Percentiles rank a stretch among this genome's conserved stretches.
phyloP scores from a whole-genome alignment of 2,888 invertebrate genomes.

The Synanthedon andrenaeformis region DNA sequence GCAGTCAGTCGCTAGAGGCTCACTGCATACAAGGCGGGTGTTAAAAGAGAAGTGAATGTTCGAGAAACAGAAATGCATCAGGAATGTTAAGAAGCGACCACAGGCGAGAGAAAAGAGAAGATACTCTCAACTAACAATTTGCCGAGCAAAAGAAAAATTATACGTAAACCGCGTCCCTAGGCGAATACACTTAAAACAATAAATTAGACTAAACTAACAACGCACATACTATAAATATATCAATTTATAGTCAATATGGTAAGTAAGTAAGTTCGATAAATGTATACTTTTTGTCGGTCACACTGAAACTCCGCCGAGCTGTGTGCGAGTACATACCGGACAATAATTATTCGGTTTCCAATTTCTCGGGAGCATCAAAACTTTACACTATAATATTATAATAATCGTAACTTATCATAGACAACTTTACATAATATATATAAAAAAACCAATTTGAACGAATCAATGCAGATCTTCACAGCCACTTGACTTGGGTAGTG shows the following conservation, averaged over 20 bases:
- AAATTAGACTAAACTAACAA: constrained; percentile 64
- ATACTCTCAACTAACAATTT: constrained; percentile 31
- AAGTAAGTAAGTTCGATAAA: constrained; percentile 31
- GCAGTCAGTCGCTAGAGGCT: constrained; percentile 10
- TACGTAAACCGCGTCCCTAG: constrained; percentile 47
- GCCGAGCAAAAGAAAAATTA: constrained; percentile 33
- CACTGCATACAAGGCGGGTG: constrained; percentile 18
- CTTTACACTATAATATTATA: constrained; percentile 3
- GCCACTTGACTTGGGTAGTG: constrained; percentile 26
- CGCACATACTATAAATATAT: constrained; percentile 41
- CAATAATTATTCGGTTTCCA: too few species aligned
- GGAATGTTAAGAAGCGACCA: constrained; percentile 58
- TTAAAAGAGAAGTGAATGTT: neutral
- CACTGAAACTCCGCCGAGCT: constrained; percentile 53
- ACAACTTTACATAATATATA: neutral
- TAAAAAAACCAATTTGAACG: neutral
- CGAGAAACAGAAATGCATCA: constrained; percentile 40
- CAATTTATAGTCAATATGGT: constrained; percentile 12
- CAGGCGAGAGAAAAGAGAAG: constrained; percentile 47
- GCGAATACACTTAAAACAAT: constrained; percentile 51
- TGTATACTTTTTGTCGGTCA: constrained; percentile 48
- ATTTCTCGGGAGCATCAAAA: constrained; percentile 2
- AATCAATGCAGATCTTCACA: constrained; percentile 51
- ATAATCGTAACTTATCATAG: neutral
- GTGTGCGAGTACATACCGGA: constrained; percentile 41